Evolutionary conservation across 2,113 vertebrate species (phyloP).

Genomic region (Egretta garzetta): DNA sequence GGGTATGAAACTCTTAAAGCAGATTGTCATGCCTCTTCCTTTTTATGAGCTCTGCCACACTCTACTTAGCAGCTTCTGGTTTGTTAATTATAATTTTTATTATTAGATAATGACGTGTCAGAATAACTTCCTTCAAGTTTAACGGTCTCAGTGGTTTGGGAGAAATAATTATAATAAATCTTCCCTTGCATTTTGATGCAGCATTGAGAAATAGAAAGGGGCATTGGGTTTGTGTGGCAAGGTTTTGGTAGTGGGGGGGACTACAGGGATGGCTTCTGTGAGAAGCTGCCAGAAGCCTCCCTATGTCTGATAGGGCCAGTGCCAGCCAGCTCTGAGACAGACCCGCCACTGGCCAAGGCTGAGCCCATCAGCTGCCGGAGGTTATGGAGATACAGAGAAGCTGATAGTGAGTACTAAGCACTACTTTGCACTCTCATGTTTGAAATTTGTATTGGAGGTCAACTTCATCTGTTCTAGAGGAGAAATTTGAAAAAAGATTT

Average conservation of each 20-base stretch:
- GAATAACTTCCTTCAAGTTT: background rate
- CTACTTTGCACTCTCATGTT: constrained; percentile 16
- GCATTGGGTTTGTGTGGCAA: too few species aligned
- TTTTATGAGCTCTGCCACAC: background rate
- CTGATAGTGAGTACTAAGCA: background rate
- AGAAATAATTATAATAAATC: background rate
- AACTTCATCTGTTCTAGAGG: background rate
- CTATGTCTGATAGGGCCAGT: too few species aligned
- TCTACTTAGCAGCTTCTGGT: background rate
- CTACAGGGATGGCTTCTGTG: too few species aligned
- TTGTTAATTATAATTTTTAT: background rate
- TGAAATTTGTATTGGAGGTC: background rate
- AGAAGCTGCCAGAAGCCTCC: too few species aligned
- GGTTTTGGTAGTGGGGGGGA: too few species aligned
- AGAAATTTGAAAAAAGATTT: constrained; percentile 15
- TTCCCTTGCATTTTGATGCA: background rate
- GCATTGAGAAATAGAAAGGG: background rate
- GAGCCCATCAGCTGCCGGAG: too few species aligned
- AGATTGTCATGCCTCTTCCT: background rate
- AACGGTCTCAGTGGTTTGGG: background rate
- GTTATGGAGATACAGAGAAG: background rate
- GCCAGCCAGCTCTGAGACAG: too few species aligned
- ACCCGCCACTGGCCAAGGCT: too few species aligned
- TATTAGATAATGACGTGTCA: background rate
- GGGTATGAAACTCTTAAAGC: background rate